These are phyloP conservation scores for Ataeniobius toweri DNA, from an alignment of 2,797 vertebrate species.

Conservation along the genomic window DNA sequence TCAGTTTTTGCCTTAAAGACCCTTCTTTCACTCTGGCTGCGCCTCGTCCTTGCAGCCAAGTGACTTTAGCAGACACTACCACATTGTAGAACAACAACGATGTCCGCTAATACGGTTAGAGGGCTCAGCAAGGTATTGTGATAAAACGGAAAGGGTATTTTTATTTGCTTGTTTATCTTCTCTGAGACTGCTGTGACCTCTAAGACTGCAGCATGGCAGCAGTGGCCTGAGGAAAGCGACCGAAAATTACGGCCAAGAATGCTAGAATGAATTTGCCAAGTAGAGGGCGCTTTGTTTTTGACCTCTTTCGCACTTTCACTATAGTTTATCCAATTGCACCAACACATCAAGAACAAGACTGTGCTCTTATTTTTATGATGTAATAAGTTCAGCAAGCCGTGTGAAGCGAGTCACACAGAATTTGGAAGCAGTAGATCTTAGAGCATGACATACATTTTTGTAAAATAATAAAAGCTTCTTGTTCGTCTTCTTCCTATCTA, in stretches of 20 bases:
- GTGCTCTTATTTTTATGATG: background rate
- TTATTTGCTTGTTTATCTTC: conserved; percentile 52
- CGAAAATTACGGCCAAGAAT: conserved; percentile 37
- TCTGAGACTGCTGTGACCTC: conserved; percentile 38
- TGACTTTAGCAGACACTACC: conserved; percentile 42
- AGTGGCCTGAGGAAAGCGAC: conserved; percentile 21
- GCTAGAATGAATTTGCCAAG: conserved; percentile 36
- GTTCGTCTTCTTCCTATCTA: conserved; percentile 36
- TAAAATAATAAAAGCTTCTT: conserved; percentile 24
- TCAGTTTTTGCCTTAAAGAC: conserved; percentile 27
- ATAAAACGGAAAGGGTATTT: conserved; percentile 47
- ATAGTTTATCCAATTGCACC: background rate
- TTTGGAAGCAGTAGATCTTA: background rate
- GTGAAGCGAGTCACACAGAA: background rate
- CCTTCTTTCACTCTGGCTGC: conserved; percentile 36
- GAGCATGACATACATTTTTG: background rate
- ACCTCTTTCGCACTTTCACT: conserved; percentile 17
- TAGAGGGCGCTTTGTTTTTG: conserved; percentile 22
- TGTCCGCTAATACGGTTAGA: conserved; percentile 51
- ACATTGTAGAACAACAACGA: conserved; percentile 55
- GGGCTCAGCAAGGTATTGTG: conserved; percentile 34
- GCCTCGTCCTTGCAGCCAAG: conserved; percentile 50
- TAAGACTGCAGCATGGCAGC: conserved; percentile 24
- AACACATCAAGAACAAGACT: background rate
- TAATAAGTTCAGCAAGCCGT: background rate